Base-by-base conservation (phyloP, 2,888 invertebrate species). In the Limenitis camilla region DNA sequence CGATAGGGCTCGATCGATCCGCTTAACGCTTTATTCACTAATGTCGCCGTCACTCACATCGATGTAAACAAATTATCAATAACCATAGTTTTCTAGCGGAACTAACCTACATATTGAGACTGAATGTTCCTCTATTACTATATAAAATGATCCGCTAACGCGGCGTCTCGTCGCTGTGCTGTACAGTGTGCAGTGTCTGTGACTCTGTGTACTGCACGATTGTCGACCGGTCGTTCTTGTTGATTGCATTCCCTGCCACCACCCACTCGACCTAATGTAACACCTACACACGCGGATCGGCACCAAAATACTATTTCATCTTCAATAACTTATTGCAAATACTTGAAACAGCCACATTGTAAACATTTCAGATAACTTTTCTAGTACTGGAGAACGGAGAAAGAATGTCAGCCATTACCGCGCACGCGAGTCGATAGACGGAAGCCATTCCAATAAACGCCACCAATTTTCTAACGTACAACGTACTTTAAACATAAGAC, bases 381-480 rank as follows among this genome's bases (percentile, higher is more conserved):
- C 66, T 66, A 69, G 69, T 61, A 64, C 66, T 63, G 69, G 71
- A 76, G 65, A 69, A 68, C 65, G 63, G 66, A 63, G 65, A 78
- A 79, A 69, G 69, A 80, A 79, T 79, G 86, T 86, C 86, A 83
- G 86, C 86, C 86, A 86, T 86, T 86, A 82, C 73, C 79, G 82
- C 86, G 84, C 86, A 85, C 81, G 78, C 82, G 66, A 86, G 81
- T 86, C 85, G 81, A 82, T 84, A 83, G 77, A 81, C 77, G 81
- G 85, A 80, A 83, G 85, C 83, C 83, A 84, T 84, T 84, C 78
- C 68, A 71, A 70, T 71, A 74, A 76, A 78, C 74, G 79, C 79
- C 76, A 79, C 75, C 76, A 76, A 73, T 74, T 76, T 61, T 67
- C 49, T 59, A 59, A 59, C 62, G 52, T 59, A 58, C 40, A 62